Conservation (phyloP, 1,140 invertebrate species). For the Probaryconus sp. region DNA sequence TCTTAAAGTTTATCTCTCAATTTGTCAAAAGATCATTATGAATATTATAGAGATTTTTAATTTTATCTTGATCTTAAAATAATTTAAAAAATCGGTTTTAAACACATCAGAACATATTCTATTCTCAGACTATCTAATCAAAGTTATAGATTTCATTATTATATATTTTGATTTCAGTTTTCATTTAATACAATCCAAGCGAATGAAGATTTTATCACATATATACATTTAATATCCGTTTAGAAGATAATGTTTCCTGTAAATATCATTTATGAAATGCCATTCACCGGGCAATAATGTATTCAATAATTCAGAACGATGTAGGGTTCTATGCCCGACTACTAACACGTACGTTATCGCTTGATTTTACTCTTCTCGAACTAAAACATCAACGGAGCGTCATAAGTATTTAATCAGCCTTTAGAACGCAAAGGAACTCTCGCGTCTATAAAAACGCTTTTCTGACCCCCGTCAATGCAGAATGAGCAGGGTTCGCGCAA, state of each 20-base stretch:
- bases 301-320: conserved; percentile 39
- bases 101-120: no score
- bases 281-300: conserved; percentile 29
- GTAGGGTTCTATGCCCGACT: conserved; percentile 18
- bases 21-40: conserved; percentile 19
- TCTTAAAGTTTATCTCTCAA: conserved; percentile 31
- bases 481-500: conserved; percentile 32
- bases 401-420: conserved; percentile 54
- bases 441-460: conserved; percentile 37
- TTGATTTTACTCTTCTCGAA: conserved; percentile 51
- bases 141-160: neutral
- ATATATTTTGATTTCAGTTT: no score
- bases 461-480: conserved; percentile 14
- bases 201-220: no score
- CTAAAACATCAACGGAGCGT: conserved; percentile 14
- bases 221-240: conserved; percentile 22
- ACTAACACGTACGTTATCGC: conserved; percentile 24
- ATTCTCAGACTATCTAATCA: neutral
- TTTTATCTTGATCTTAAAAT: no score
- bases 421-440: conserved; percentile 1
- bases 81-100: no score
- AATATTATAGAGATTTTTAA: no score
- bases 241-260: conserved; percentile 20
- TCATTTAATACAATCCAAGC: no score
- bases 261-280: conserved; percentile 24